Conservation (phyloP, 2,113 vertebrate genomes). For the Crotophaga sulcirostris region DNA sequence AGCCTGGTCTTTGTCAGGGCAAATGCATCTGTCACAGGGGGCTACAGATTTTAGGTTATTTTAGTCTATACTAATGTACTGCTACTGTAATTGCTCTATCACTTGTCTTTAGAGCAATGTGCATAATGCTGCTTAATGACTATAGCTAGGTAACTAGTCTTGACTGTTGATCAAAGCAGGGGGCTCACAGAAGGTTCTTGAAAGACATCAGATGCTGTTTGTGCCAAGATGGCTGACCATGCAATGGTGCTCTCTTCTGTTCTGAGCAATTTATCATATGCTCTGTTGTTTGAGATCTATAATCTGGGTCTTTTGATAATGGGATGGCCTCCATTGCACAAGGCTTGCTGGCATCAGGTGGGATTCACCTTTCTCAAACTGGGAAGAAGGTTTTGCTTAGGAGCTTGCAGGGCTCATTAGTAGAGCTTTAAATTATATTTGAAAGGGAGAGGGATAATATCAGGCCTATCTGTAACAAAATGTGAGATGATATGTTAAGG, state of each 20-base stretch:
- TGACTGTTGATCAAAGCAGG: neutral
- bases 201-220: neutral
- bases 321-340: too few relatives aligned
- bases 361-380: too few relatives aligned
- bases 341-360: too few relatives aligned
- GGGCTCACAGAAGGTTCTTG: neutral
- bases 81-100: neutral
- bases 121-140: neutral
- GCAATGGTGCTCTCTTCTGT: neutral
- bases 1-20: too few relatives aligned
- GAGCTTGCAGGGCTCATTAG: too few relatives aligned
- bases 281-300: neutral
- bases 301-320: neutral
- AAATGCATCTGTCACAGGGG: too few relatives aligned
- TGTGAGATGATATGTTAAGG: too few relatives aligned
- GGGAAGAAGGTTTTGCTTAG: too few relatives aligned
- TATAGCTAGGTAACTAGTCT: neutral
- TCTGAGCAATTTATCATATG: neutral
- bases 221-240: neutral
- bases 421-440: too few relatives aligned
- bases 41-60: neutral
- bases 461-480: too few relatives aligned
- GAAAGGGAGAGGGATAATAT: too few relatives aligned
- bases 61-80: neutral
- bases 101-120: neutral